These are phyloP conservation scores for Empidonax alnorum DNA, from an alignment of 2,113 vertebrate genomes.

Conservation along the genomic window DNA sequence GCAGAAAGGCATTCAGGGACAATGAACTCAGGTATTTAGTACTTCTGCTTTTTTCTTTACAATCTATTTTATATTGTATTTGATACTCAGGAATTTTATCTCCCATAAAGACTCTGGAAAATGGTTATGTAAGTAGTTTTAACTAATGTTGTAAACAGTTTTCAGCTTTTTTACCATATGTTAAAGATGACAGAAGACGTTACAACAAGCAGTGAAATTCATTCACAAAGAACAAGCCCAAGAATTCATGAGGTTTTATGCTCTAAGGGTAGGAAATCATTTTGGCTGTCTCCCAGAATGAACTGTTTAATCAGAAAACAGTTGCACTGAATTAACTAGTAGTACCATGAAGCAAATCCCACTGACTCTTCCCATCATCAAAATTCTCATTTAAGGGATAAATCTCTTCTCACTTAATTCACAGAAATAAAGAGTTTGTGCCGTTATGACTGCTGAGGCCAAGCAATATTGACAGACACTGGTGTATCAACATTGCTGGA, in stretches of 20 bases:
- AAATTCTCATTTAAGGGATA: not conserved
- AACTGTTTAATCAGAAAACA: slow-evolving; percentile 34
- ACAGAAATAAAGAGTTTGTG: not conserved
- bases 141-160: not conserved
- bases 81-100: not conserved
- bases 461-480: not conserved
- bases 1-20: not conserved
- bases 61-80: not conserved
- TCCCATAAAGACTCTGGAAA: not conserved
- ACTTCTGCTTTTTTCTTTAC: not conserved
- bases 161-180: not conserved
- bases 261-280: not conserved
- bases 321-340: not conserved
- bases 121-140: not conserved
- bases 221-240: slow-evolving; percentile 12
- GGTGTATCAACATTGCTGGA: not conserved
- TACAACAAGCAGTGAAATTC: slow-evolving; percentile 1
- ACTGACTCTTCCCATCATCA: not conserved
- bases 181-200: slow-evolving; percentile 38
- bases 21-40: not conserved
- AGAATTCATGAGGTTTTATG: slow-evolving; percentile 9
- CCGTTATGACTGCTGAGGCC: not conserved
- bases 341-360: not conserved
- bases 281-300: slow-evolving; percentile 20
- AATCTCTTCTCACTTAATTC: not conserved